Percentiles rank a stretch among this genome's conserved stretches.
These are phyloP conservation scores for Leucophenga montana DNA, from an alignment of 2,888 invertebrate genomes.

Conservation along the genomic window DNA sequence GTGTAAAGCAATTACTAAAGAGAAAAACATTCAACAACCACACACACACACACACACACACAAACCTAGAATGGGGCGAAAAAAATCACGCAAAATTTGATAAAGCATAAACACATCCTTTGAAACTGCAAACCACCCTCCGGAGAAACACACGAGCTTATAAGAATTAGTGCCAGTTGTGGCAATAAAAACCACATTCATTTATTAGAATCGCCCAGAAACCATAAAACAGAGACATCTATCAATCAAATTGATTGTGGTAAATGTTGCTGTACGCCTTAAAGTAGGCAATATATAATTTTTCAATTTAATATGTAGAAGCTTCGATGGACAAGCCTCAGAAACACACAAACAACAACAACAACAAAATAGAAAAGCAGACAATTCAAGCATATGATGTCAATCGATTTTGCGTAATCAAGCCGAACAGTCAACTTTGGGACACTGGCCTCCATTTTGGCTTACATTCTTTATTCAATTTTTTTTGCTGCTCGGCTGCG, in stretches of 20 bases:
- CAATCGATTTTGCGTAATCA: conserved; percentile 53
- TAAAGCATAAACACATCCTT: neutral
- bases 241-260: conserved; percentile 23
- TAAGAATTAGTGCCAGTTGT: neutral
- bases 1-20: conserved; percentile 45
- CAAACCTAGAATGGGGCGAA: neutral
- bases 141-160: neutral
- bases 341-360: too few relatives aligned
- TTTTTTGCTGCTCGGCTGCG: neutral
- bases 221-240: conserved; percentile 9
- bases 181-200: conserved; percentile 26
- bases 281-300: conserved; percentile 38
- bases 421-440: conserved; percentile 19
- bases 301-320: conserved; percentile 56
- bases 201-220: conserved; percentile 15
- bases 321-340: neutral
- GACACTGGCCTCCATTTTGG: too few relatives aligned
- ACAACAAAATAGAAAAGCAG: too few relatives aligned
- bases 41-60: neutral
- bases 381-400: conserved; percentile 50
- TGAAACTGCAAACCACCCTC: neutral
- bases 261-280: conserved; percentile 32
- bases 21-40: neutral
- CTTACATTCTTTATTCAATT: too few relatives aligned
- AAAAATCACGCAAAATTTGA: conserved; percentile 3